Evolutionary conservation across 2,797 vertebrate genomes (phyloP).

Genomic region (Eupleurogrammus muticus): DNA sequence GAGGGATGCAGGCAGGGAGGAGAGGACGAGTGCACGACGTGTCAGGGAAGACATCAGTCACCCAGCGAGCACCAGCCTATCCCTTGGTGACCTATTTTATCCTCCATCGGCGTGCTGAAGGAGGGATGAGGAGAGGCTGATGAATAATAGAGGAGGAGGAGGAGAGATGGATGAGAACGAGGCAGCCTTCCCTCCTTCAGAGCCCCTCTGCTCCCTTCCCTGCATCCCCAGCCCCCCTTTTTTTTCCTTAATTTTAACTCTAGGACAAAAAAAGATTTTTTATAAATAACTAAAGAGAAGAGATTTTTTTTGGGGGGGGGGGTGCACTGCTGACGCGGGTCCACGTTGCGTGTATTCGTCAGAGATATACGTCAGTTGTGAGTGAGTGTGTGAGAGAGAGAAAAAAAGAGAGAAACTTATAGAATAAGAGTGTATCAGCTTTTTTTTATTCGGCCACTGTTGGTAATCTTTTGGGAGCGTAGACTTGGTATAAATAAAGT

Average conservation of each 20-base stretch:
- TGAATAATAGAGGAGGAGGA: constrained; percentile 81
- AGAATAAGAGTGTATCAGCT: constrained; percentile 3
- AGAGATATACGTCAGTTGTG: constrained; percentile 51
- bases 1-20: constrained; percentile 26
- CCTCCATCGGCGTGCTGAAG: constrained; percentile 67
- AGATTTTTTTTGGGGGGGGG: constrained; percentile 57
- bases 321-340: constrained; percentile 54
- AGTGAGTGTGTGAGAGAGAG: constrained; percentile 21
- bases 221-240: constrained; percentile 11
- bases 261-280: constrained; percentile 61
- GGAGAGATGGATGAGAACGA: constrained; percentile 75
- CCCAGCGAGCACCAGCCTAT: constrained; percentile 52
- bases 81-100: constrained; percentile 77
- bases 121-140: constrained; percentile 65
- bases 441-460: constrained; percentile 10
- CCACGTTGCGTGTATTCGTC: constrained; percentile 44
- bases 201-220: constrained; percentile 14
- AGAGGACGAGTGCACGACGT: constrained; percentile 39
- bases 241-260: constrained; percentile 55
- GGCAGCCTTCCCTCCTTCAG: constrained; percentile 49
- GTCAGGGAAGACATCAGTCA: constrained; percentile 70
- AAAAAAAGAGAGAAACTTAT: constrained; percentile 35
- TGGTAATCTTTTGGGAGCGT: constrained; percentile 1
- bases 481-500: neutral
- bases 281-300: constrained; percentile 72